Conservation (phyloP, 2,113 vertebrate genomes). For the Diadophis punctatus region DNA sequence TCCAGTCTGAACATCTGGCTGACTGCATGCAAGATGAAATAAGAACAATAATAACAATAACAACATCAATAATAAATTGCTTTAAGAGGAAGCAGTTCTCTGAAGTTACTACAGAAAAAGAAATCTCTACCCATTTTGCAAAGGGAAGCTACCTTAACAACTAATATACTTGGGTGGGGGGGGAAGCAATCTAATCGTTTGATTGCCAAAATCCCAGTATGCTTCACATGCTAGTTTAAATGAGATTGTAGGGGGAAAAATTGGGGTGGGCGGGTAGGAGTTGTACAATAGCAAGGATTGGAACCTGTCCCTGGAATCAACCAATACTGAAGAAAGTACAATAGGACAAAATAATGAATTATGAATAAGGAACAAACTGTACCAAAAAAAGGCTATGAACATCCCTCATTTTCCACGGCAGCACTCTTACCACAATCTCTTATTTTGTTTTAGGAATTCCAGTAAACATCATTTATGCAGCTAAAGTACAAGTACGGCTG, state of each 20-base stretch:
- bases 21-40: not conserved
- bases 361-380: not conserved
- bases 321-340: not conserved
- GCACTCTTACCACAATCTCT: not conserved
- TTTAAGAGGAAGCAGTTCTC: not conserved
- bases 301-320: not conserved
- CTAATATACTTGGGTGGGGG: not conserved
- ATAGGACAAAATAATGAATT: not conserved
- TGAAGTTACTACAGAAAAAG: not conserved
- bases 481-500: not conserved
- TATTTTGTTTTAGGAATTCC: not conserved
- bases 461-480: not conserved
- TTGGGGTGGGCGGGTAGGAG: not conserved
- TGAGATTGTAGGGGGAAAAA: not conserved
- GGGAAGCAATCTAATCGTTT: not conserved
- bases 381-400: not conserved
- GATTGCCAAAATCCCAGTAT: not conserved
- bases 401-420: not conserved
- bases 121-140: not conserved
- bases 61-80: not conserved
- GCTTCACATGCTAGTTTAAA: not conserved
- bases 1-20: not conserved
- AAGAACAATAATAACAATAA: not conserved
- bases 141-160: not conserved
- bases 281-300: not conserved